phyloP scores from a whole-genome alignment of 2,797 vertebrate species.

The Muscicapa comitata region DNA sequence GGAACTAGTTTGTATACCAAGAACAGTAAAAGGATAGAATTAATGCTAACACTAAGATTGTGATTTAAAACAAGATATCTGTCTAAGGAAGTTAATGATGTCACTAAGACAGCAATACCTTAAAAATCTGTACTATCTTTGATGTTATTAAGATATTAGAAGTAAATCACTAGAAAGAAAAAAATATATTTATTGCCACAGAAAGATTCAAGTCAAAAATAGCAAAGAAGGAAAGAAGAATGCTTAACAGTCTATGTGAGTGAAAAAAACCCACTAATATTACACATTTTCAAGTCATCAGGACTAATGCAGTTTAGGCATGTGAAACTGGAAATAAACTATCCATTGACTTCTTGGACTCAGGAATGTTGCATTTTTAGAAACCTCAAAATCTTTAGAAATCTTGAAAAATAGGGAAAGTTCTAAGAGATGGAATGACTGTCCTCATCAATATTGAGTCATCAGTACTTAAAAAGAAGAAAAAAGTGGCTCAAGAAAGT shows the following conservation, averaged over 20 bases:
- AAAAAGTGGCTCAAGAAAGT: neutral
- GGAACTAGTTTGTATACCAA: neutral
- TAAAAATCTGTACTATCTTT: neutral
- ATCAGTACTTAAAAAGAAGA: neutral
- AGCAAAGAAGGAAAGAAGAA: neutral
- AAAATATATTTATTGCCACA: neutral
- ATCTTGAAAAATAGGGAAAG: neutral
- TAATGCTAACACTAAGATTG: neutral
- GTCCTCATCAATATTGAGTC: neutral
- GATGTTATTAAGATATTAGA: neutral
- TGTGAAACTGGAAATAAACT: neutral
- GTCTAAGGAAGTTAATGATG: neutral
- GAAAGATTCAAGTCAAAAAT: neutral
- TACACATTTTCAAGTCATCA: neutral
- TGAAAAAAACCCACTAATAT: neutral
- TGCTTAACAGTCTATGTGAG: neutral
- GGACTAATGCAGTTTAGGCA: neutral
- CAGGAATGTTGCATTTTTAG: neutral
- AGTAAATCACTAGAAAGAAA: neutral
- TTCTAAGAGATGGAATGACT: neutral
- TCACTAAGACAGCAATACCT: neutral
- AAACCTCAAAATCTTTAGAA: neutral
- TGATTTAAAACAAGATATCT: neutral
- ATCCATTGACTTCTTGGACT: neutral
- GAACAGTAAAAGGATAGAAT: neutral